These are phyloP conservation scores for Syrphus vitripennis DNA, from an alignment of 2,888 invertebrate species.

Conservation along the genomic window DNA sequence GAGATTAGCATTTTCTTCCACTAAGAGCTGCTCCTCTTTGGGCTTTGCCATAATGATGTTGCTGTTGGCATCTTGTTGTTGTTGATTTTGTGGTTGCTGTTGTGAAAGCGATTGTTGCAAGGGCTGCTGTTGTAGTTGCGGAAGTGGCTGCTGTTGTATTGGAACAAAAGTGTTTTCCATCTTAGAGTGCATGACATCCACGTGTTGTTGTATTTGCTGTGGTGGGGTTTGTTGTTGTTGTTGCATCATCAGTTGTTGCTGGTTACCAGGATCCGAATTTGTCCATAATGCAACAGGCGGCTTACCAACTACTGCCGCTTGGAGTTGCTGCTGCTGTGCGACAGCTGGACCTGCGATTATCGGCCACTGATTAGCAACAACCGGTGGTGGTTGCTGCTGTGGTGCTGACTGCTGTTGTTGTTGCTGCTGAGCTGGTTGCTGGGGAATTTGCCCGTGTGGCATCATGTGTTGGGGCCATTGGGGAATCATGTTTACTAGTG, in stretches of 20 bases:
- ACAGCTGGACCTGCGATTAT: slow-evolving; percentile 34
- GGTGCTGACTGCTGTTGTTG: slow-evolving; percentile 33
- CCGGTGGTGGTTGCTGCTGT: slow-evolving; percentile 16
- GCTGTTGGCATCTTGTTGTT: slow-evolving; percentile 72
- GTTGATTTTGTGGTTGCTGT: slow-evolving; percentile 25
- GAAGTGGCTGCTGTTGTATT: slow-evolving; percentile 65
- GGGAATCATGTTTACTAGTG: slow-evolving; percentile 72
- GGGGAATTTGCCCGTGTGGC: slow-evolving; percentile 63
- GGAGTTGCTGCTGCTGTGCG: slow-evolving; percentile 27
- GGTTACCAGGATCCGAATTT: slow-evolving; percentile 22
- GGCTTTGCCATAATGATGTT: slow-evolving; percentile 59
- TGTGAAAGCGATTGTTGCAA: slow-evolving; percentile 5
- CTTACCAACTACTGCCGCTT: slow-evolving; percentile 21
- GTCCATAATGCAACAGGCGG: slow-evolving; percentile 46
- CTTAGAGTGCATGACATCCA: slow-evolving; percentile 69
- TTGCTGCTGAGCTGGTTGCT: slow-evolving; percentile 13
- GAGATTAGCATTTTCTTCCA: slow-evolving; percentile 19
- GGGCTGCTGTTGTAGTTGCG: not conserved
- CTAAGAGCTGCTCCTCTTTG: not conserved
- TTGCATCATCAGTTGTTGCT: slow-evolving; percentile 32
- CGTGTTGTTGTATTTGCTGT: slow-evolving; percentile 19
- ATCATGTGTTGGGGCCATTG: slow-evolving; percentile 75
- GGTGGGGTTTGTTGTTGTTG: slow-evolving; percentile 43
- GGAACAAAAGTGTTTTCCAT: slow-evolving; percentile 74
- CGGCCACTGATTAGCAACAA: slow-evolving; percentile 50